Percentiles rank a stretch among this genome's conserved stretches.
Conservation (phyloP, 2,797 vertebrate species). For the Dromococcyx pavoninus region DNA sequence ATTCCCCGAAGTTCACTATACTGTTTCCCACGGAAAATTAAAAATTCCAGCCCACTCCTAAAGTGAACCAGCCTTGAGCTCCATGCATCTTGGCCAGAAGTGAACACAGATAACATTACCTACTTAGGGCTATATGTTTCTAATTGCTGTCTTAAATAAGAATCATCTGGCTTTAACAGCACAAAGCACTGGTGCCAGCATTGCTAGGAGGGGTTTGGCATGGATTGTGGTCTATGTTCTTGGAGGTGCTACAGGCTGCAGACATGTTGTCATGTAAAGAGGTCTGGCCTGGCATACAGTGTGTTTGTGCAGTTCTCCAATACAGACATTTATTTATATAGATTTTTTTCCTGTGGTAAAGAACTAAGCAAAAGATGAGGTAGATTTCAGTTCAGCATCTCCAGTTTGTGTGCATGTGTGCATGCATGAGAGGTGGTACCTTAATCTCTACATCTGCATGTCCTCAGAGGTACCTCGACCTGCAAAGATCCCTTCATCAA, state of each 20-base stretch:
- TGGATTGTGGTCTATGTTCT: neutral
- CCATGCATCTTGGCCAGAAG: neutral
- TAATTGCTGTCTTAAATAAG: constrained; percentile 20
- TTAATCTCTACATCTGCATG: rapidly evolving
- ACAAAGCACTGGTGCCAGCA: neutral
- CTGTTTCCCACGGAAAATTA: neutral
- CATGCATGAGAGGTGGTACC: neutral
- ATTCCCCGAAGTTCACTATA: neutral
- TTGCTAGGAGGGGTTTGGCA: neutral
- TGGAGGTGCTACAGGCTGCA: neutral
- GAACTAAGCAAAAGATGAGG: neutral
- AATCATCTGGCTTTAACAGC: constrained; percentile 23
- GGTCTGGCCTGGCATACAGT: neutral
- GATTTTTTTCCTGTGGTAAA: neutral
- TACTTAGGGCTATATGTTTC: neutral
- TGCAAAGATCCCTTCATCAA: neutral
- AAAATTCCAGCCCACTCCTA: neutral
- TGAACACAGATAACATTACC: neutral
- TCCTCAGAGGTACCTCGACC: neutral
- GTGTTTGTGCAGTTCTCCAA: neutral
- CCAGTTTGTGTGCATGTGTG: rapidly evolving
- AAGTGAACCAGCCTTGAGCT: neutral
- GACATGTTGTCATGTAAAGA: neutral
- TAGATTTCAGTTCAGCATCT: neutral
- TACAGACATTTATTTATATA: neutral